Conservation (phyloP, 2,113 vertebrate genomes). For the Lonchura striata region DNA sequence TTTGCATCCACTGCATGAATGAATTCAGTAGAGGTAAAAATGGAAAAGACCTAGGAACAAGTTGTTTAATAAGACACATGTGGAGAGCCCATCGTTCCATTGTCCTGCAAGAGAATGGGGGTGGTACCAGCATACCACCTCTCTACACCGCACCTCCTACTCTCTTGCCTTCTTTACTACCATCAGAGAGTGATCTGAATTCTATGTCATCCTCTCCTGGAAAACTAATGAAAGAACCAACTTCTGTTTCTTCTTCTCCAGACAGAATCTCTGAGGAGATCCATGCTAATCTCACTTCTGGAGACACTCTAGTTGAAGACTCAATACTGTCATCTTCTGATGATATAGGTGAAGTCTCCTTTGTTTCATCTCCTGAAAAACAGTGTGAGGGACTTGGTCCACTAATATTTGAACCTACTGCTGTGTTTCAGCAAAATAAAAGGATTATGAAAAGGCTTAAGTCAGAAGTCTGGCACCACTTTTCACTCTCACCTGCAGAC, state of each 20-base stretch:
- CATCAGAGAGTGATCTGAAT: constrained; percentile 75
- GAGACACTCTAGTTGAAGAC: constrained; percentile 72
- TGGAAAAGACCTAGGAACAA: constrained; percentile 94
- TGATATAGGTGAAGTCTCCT: constrained; percentile 73
- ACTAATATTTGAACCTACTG: constrained; percentile 59
- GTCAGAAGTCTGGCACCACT: constrained; percentile 96
- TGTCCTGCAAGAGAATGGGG: constrained; percentile 92
- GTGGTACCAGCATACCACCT: constrained; percentile 84
- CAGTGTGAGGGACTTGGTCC: constrained; percentile 66
- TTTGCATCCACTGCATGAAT: constrained; percentile 98
- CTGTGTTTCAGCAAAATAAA: constrained; percentile 91
- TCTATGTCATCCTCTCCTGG: constrained; percentile 83
- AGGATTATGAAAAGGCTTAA: constrained; percentile 92
- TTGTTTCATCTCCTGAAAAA: constrained; percentile 79
- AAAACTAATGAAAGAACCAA: constrained; percentile 76
- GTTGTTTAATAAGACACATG: constrained; percentile 96
- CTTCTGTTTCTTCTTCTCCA: constrained; percentile 74
- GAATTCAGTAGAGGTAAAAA: constrained; percentile 97
- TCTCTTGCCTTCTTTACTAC: constrained; percentile 78
- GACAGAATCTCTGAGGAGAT: constrained; percentile 77
- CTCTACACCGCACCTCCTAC: constrained; percentile 86
- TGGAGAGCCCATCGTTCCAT: constrained; percentile 95
- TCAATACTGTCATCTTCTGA: constrained; percentile 71
- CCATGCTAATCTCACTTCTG: constrained; percentile 66
- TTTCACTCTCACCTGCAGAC: constrained; percentile 85